Conservation (phyloP, 2,888 invertebrate species). For the Tipula vernalis region DNA sequence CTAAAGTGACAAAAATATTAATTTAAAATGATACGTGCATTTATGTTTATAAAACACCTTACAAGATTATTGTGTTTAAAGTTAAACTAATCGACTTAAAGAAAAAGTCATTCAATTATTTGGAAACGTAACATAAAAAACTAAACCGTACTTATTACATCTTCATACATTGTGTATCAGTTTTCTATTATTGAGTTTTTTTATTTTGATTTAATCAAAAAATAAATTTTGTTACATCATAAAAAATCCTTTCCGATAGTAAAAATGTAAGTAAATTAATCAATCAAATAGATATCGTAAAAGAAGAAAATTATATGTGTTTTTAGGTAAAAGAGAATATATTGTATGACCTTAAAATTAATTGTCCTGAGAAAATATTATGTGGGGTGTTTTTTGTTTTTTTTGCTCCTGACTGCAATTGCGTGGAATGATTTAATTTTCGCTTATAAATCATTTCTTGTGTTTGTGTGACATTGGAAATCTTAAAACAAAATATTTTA, state of each 20-base stretch:
- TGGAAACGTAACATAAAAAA: not conserved
- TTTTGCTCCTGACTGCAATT: not conserved
- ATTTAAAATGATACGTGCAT: not conserved
- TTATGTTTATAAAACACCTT: not conserved
- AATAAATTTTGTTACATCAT: not conserved
- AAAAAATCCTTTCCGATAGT: not conserved
- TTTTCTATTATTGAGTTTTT: not conserved
- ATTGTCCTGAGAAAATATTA: not conserved
- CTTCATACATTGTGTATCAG: not conserved
- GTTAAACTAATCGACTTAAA: not conserved
- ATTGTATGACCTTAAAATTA: not conserved
- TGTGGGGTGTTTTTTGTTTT: not conserved
- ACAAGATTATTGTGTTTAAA: not conserved
- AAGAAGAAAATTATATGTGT: not conserved
- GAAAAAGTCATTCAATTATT: not conserved
- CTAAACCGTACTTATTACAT: not conserved
- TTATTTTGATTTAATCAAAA: not conserved
- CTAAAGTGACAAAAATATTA: not conserved
- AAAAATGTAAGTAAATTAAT: not conserved
- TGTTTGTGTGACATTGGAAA: not conserved
- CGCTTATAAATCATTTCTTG: not conserved
- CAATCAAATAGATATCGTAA: not conserved
- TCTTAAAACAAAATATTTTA: not conserved
- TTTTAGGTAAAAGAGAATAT: not conserved
- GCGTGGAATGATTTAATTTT: not conserved